Evolutionary conservation across 2,113 vertebrate species (phyloP), one percentile per base, ranked within the genome.

Genomic region (Cryptotis parvus): DNA sequence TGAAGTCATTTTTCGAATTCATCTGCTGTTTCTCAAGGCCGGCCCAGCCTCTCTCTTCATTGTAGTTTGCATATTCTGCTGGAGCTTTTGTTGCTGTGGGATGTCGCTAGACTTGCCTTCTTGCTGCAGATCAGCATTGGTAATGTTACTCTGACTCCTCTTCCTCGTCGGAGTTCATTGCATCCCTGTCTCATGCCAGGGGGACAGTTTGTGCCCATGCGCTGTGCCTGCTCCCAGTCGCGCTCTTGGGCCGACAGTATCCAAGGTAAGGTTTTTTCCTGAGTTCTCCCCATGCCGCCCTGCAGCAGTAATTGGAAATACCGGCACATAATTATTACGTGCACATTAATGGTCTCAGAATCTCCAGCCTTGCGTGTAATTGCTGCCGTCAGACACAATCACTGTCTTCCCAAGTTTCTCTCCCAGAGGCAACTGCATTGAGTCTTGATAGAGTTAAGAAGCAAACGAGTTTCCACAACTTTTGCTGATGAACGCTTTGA

Each of bases 351-450:
- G 91, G 95, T 94, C 95, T 96, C 94, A 95, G 96, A 94, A 96
- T 98, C 96, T 97, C 97, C 96, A 97, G 45, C 96, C 93, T 97
- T 96, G 96, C 95, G 72, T 97, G 96, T 97, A 97, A 97, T 98
- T 98, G 97, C 97, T 97, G 95, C 97, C 98, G 98, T 98, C 97
- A 96, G 89, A 97, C 97, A 96, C 94, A 97, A 91, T 98, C 97
- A 97, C 95, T 58, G 73, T 97, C 97, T 96, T 83, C 89, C 85
- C 86, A 96, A 79, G 87, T 96, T 97, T 92, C 96, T 93, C 96
- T 96, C 96, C 94, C 92, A 61, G 52, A 74, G 93, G 63, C 18
- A 84, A n/a, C 79, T 31, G 0, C 83, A 75, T 70, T 0, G 0
- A 92, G 74, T 81, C 0, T 15, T 79, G 72, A 93, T 18, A 89